Evolutionary conservation across 2,888 invertebrate species (phyloP).

Genomic region (Minunthozetes semirufus): DNA sequence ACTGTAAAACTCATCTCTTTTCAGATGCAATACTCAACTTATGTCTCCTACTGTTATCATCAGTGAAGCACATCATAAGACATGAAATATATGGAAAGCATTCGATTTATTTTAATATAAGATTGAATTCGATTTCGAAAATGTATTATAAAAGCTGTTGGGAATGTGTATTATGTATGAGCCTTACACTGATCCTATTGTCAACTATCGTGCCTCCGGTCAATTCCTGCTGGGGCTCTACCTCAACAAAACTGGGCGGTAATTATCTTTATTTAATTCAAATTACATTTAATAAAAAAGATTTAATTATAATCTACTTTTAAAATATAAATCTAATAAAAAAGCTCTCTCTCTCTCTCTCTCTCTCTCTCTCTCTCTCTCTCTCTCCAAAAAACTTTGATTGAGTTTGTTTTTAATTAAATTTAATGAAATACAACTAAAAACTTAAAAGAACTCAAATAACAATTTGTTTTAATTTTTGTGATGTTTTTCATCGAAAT

Average conservation of each 20-base stretch:
- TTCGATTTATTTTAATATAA: background rate
- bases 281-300: no score
- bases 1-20: background rate
- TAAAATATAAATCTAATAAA: no score
- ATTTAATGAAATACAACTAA: no score
- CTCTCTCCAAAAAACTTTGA: no score
- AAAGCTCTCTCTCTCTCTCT: no score
- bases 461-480: no score
- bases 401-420: no score
- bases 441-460: no score
- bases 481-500: no score
- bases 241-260: conserved; percentile 4
- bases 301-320: no score
- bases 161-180: background rate
- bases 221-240: background rate
- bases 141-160: conserved; percentile 6
- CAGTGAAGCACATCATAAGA: background rate
- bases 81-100: background rate
- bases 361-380: no score
- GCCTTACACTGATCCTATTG: background rate
- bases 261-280: background rate
- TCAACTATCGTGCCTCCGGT: background rate
- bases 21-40: background rate
- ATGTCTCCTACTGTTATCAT: background rate
- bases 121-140: background rate